These are phyloP conservation scores for Phodopus roborovskii DNA, from an alignment of 2,113 vertebrate genomes.

Conservation along the genomic window DNA sequence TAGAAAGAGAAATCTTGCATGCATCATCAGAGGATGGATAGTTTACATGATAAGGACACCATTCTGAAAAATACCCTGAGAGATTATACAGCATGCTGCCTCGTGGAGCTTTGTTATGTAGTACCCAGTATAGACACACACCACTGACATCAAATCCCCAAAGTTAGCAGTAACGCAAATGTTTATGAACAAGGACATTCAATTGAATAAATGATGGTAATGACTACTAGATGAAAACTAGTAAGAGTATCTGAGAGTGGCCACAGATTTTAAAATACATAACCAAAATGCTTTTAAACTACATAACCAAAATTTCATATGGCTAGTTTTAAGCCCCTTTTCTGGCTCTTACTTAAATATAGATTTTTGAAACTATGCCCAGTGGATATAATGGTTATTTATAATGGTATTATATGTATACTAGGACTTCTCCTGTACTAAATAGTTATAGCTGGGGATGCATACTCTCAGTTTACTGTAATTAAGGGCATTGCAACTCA, in stretches of 20 bases:
- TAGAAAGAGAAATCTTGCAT: conserved; percentile 32
- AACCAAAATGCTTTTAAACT: conserved; percentile 25
- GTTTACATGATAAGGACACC: not conserved
- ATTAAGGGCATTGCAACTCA: conserved; percentile 47
- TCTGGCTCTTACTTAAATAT: conserved; percentile 55
- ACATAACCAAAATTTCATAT: not conserved
- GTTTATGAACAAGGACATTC: conserved; percentile 27
- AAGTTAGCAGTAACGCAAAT: conserved; percentile 33
- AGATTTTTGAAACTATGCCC: conserved; percentile 8
- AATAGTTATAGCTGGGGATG: not conserved
- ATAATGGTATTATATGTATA: conserved; percentile 44
- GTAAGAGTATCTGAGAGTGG: not conserved
- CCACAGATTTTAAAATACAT: not conserved
- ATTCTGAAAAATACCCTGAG: conserved; percentile 20
- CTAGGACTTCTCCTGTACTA: conserved; percentile 45
- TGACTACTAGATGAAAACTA: not conserved
- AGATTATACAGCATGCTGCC: not conserved
- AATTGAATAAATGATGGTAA: conserved; percentile 14
- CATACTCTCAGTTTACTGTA: conserved; percentile 47
- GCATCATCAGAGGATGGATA: conserved; percentile 22
- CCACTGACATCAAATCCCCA: not conserved
- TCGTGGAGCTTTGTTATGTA: not conserved
- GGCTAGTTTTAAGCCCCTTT: not conserved
- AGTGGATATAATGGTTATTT: conserved; percentile 34
- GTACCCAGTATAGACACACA: not conserved